phyloP scores from a whole-genome alignment of 2,797 vertebrate genomes.

The Taeniopygia guttata region DNA sequence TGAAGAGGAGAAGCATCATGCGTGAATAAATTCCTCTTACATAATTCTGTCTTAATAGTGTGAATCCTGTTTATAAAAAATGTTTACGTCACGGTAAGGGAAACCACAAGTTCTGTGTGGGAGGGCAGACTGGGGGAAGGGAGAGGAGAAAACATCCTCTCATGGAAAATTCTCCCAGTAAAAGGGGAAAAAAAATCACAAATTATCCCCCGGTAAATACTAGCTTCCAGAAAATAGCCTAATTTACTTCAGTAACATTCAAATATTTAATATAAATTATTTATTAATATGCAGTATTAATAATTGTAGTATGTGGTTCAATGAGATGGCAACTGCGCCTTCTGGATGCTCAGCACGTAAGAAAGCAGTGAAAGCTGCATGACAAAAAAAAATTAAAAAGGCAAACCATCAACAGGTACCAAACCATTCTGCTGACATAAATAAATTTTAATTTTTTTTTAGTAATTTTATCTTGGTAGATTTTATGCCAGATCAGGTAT shows the following conservation, averaged over 20 bases:
- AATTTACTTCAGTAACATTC: not conserved
- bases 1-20: not conserved
- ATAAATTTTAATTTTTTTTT: not conserved
- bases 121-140: not conserved
- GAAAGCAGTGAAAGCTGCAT: not conserved
- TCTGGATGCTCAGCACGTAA: not conserved
- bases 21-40: not conserved
- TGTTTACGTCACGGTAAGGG: not conserved
- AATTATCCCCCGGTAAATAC: not conserved
- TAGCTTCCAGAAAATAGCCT: not conserved
- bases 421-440: not conserved
- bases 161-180: not conserved
- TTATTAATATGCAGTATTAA: too few species aligned
- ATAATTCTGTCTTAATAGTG: not conserved
- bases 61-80: not conserved
- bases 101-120: not conserved
- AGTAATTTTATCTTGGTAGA: slow-evolving; percentile 11
- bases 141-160: not conserved
- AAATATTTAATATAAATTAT: not conserved
- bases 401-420: not conserved
- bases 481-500: slow-evolving; percentile 37
- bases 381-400: not conserved
- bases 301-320: not conserved
- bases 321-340: not conserved
- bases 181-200: not conserved